A percentile compares a stretch with the other conserved stretches of the same genome.
Conservation (phyloP, 1,140 invertebrate species). For the Manduca sexta region DNA sequence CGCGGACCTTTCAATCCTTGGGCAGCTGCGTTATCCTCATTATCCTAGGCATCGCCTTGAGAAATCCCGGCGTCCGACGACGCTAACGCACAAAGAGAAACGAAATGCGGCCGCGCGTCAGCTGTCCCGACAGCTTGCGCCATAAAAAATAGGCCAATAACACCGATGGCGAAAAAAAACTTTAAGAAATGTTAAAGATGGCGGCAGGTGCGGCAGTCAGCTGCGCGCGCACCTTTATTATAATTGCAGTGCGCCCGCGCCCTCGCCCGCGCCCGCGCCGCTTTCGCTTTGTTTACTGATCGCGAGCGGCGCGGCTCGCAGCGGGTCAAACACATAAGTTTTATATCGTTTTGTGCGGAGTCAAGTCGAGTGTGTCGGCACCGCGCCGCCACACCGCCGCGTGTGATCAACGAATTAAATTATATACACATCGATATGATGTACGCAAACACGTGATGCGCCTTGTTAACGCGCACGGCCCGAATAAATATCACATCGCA, state of each 20-base stretch:
- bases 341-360: conserved; percentile 17
- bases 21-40: conserved; percentile 24
- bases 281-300: conserved; percentile 28
- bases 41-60: conserved; percentile 42
- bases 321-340: conserved; percentile 17
- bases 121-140: conserved; percentile 62
- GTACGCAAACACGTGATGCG: background rate
- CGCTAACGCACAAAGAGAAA: conserved; percentile 43
- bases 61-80: conserved; percentile 25
- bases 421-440: conserved; percentile 12
- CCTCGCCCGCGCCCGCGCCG: conserved; percentile 8
- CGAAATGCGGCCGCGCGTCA: conserved; percentile 40
- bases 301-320: conserved; percentile 1
- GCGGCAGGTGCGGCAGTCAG: conserved; percentile 61
- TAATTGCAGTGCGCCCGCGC: conserved; percentile 46
- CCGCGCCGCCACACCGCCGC: background rate
- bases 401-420: conserved; percentile 15
- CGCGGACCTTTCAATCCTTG: conserved; percentile 35
- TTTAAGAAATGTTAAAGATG: conserved; percentile 65
- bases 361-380: too few relatives aligned
- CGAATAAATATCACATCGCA: too few relatives aligned
- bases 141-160: conserved; percentile 70
- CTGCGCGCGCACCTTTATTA: conserved; percentile 61
- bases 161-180: conserved; percentile 60
- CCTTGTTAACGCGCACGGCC: too few relatives aligned